These are phyloP conservation scores for Eumacrocentrus americanus DNA, from an alignment of 2,888 invertebrate species.

Conservation along the genomic window DNA sequence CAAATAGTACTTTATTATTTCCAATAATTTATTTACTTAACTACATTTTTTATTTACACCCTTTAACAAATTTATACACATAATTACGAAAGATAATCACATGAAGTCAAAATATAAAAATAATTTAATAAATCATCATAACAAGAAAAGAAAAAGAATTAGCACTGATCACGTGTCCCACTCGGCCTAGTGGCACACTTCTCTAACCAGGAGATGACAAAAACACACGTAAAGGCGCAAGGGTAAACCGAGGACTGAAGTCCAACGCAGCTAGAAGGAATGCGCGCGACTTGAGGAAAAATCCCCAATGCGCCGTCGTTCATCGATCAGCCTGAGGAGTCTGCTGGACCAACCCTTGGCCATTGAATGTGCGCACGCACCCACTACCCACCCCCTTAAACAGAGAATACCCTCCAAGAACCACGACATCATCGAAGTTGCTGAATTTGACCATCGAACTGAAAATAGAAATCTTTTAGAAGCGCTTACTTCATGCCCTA, in stretches of 20 bases:
- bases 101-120: no score
- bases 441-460: no score
- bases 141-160: slow-evolving; percentile 5
- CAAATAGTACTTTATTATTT: no score
- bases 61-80: no score
- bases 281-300: slow-evolving; percentile 47
- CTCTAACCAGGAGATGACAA: slow-evolving; percentile 30
- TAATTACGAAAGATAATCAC: no score
- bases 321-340: slow-evolving; percentile 57
- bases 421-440: no score
- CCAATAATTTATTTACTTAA: no score
- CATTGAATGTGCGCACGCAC: slow-evolving; percentile 30
- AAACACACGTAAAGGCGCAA: slow-evolving; percentile 30
- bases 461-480: no score
- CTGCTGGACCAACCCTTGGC: slow-evolving; percentile 57
- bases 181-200: slow-evolving; percentile 57
- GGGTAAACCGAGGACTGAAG: slow-evolving; percentile 43
- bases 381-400: not conserved
- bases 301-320: slow-evolving; percentile 41
- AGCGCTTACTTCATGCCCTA: not conserved
- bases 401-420: no score
- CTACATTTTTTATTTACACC: no score
- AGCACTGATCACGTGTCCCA: slow-evolving; percentile 48
- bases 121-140: not conserved
- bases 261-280: slow-evolving; percentile 42